Percentiles rank a stretch among this genome's conserved stretches.
phyloP scores from a whole-genome alignment of 2,797 vertebrate species.

The Oceanodroma leucorhoa region DNA sequence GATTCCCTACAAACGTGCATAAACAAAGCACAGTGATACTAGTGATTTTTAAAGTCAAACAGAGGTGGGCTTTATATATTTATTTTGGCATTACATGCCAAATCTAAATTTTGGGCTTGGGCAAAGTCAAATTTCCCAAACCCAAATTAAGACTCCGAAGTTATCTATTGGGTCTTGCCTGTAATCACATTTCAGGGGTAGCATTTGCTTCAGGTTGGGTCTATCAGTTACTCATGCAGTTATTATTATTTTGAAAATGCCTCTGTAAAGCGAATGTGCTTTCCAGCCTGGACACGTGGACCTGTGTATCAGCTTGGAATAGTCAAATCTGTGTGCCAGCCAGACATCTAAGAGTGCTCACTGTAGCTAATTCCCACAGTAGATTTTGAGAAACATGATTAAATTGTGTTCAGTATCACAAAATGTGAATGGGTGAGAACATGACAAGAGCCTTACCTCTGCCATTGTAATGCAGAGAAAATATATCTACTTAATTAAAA shows the following conservation, averaged over 20 bases:
- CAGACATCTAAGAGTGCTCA: not conserved
- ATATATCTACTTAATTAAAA: not conserved
- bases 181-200: not conserved
- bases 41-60: not conserved
- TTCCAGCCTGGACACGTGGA: not conserved
- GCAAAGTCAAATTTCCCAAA: not conserved
- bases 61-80: not conserved
- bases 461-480: not conserved
- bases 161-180: not conserved
- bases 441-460: not conserved
- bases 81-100: not conserved
- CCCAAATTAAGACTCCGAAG: not conserved
- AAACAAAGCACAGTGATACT: not conserved
- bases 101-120: not conserved
- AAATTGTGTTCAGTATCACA: not conserved
- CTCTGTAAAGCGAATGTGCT: not conserved
- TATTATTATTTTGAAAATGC: not conserved
- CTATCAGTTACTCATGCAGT: not conserved
- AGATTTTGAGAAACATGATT: not conserved
- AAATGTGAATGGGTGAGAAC: not conserved
- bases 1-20: not conserved
- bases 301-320: not conserved
- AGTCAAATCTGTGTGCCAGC: not conserved
- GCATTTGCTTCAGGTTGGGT: not conserved
- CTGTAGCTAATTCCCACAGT: not conserved